Evolutionary conservation across 2,113 vertebrate genomes (phyloP), one percentile per base, ranked within the genome.

Genomic region (Dicaeum eximium): DNA sequence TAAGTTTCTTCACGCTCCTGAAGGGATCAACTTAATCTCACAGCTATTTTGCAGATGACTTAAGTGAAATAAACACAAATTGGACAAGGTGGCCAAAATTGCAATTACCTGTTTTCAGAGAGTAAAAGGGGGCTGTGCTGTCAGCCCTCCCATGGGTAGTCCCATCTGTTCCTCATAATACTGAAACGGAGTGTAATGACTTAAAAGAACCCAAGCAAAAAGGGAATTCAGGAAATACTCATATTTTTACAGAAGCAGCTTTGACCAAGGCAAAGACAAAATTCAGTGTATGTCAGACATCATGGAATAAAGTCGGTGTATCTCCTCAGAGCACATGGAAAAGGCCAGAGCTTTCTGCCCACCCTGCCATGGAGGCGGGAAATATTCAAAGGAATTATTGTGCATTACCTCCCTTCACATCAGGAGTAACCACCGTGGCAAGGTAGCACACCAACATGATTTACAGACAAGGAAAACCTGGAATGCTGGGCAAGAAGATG

Each of bases 301-400:
- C 27, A 70, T 2, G 7, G 24, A 31, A 48, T 19, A 47, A 60
- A 51, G 35, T 14, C 8, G 53, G 19, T 17, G 9, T 22, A 66
- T 70, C 33, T 72, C 72, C 64, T 27, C 54, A 70, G 50, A 37
- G 24, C 24, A 77, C 7, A 28, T 0, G 9, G 65, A 40, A 75
- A 38, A 65, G 17, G 30, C 7, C 44, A 80, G 28, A 78, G 22
- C 60, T 31, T 47, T 72, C n/a, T 58, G 30, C 19, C 3, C 21
- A 35, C 4, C 30, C 57, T 44, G 15, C 17, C 0, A 0, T 9
- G 44, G 18, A 27, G 13, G 58, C 4, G 11, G 5, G 38, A 20
- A 67, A 56, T 11, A 80, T 65, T 15, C 15, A 47, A 54, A 71
- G 14, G 48, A 78, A 82, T 38, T 53, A 15, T 3, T 50, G 40